Base-by-base conservation (phyloP, 2,888 invertebrate species). In the Margaritifera margaritifera region DNA sequence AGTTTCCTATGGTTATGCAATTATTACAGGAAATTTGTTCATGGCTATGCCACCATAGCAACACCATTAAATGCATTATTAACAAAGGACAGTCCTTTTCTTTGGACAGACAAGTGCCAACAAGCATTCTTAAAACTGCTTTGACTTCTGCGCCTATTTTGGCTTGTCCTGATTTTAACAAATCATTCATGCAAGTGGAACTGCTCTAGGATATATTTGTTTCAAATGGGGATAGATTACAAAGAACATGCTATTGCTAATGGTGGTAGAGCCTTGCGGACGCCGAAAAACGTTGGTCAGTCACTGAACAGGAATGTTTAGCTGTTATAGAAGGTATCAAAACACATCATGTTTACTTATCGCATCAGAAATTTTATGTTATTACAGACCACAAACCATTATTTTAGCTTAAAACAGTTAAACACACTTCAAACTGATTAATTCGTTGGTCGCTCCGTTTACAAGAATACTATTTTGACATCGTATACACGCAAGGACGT, bases 1-100 rank as follows among this genome's bases (percentile, higher is more conserved):
- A 66, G 69, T 19, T 80, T 75, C 58, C 53, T 74, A 19, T 77
- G 79, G 5, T 59, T 78, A 6, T 77, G 75, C 58, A 88, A 89
- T 78, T 90, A 87, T 77, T 90, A 89, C 72, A 78, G 84, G 8
- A 81, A 81, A 63, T 90, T 90, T 79, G 74, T n/a, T n/a, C n/a
- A n/a, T n/a, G n/a, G n/a, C n/a, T n/a, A n/a, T n/a, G n/a, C n/a
- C n/a, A n/a, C n/a, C n/a, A n/a, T n/a, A n/a, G n/a, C n/a, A n/a
- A n/a, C n/a, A n/a, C n/a, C n/a, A n/a, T n/a, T n/a, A n/a, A n/a
- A n/a, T n/a, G n/a, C n/a, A n/a, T n/a, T n/a, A n/a, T n/a, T n/a
- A n/a, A n/a, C n/a, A n/a, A n/a, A n/a, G n/a, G n/a, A n/a, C n/a
- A n/a, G n/a, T n/a, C n/a, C n/a, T n/a, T n/a, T n/a, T n/a, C n/a